Percentiles rank a stretch among this genome's conserved stretches.
These are phyloP conservation scores for Antheraea yamamai DNA, from an alignment of 2,888 invertebrate genomes.

Conservation along the genomic window DNA sequence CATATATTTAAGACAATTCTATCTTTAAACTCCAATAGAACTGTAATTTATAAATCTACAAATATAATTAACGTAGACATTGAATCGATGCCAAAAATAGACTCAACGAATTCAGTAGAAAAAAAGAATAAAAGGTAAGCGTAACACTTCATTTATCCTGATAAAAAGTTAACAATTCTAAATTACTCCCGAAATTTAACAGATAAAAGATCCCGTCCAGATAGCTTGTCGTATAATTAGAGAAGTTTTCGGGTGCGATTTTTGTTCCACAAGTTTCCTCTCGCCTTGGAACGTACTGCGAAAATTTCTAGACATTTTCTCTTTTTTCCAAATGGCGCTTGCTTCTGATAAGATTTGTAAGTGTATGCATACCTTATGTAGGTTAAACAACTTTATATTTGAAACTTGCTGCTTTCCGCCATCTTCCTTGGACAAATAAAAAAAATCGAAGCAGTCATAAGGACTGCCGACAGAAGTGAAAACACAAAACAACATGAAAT, in stretches of 20 bases:
- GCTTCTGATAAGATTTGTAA: neutral
- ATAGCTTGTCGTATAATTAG: constrained; percentile 13
- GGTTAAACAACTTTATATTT: neutral
- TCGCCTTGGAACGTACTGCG: neutral
- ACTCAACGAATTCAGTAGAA: neutral
- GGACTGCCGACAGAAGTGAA: too few species aligned
- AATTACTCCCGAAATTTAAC: constrained; percentile 15
- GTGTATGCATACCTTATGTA: neutral
- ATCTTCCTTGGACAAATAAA: too few species aligned
- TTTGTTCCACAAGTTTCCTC: constrained; percentile 3
- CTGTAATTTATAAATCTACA: neutral
- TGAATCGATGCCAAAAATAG: neutral
- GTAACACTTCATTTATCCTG: constrained; percentile 9
- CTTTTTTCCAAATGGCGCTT: neutral
- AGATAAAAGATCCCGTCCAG: constrained; percentile 14
- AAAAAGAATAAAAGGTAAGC: neutral
- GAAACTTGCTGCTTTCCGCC: too few species aligned
- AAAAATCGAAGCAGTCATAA: too few species aligned
- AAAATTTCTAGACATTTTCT: neutral
- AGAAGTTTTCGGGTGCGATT: constrained; percentile 8
- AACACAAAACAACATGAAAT: too few species aligned
- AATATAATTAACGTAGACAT: neutral
- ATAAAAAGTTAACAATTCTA: constrained; percentile 6
- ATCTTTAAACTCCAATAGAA: too few species aligned
- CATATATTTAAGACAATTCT: too few species aligned